Percentiles rank a stretch among this genome's conserved stretches.
Conservation (phyloP, 2,797 vertebrate species). For the Vultur gryphus region DNA sequence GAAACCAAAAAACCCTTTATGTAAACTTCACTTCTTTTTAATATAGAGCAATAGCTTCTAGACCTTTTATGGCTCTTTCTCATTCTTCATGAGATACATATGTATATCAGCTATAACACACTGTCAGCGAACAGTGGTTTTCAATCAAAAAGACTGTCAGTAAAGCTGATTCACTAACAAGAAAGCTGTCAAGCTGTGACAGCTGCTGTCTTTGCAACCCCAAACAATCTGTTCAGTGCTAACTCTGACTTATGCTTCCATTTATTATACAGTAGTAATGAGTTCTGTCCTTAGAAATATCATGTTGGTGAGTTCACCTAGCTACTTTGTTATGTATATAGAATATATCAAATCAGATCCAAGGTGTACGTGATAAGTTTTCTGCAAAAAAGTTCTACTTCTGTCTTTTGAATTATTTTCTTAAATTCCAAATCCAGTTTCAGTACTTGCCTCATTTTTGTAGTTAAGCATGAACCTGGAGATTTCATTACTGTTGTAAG, state of each 20-base stretch:
- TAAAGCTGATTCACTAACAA: conserved; percentile 75
- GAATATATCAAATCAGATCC: neutral
- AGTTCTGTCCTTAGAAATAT: conserved; percentile 60
- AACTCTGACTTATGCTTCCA: conserved; percentile 71
- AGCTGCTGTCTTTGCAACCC: conserved; percentile 76
- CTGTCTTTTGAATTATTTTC: neutral
- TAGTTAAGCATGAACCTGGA: neutral
- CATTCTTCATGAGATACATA: conserved; percentile 56
- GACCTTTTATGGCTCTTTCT: conserved; percentile 17
- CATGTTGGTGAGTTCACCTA: conserved; percentile 51
- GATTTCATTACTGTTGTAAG: neutral
- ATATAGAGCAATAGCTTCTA: neutral
- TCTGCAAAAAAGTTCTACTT: neutral
- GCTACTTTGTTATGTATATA: neutral
- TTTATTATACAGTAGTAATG: conserved; percentile 70
- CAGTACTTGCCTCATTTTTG: neutral
- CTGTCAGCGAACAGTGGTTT: conserved; percentile 76
- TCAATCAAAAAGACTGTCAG: conserved; percentile 77
- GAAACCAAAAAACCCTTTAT: neutral
- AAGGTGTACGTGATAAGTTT: neutral
- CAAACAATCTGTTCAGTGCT: conserved; percentile 76
- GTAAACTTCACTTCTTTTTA: conserved; percentile 15
- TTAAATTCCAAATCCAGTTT: neutral
- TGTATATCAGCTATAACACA: conserved; percentile 66
- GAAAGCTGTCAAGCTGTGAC: conserved; percentile 76